Evolutionary conservation across 1,140 invertebrate genomes (phyloP).

Genomic region (Ladona fulva): DNA sequence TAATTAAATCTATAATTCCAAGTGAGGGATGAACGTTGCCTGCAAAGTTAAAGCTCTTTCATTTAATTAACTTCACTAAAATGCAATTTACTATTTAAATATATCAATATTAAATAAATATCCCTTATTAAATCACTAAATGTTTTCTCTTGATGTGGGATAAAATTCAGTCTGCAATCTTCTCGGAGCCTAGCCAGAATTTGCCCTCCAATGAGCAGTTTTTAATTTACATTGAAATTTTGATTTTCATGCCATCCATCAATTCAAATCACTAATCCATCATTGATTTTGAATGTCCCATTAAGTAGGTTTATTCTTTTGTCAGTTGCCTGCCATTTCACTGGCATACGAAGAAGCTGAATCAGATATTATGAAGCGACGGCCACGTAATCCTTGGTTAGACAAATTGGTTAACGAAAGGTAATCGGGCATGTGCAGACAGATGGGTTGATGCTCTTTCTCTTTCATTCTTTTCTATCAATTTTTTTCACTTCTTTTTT

Average conservation of each 20-base stretch:
- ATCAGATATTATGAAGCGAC: slow-evolving; percentile 77
- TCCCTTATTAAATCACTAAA: too few relatives aligned
- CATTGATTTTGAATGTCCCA: not conserved
- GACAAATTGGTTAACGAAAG: slow-evolving; percentile 76
- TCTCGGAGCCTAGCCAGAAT: too few relatives aligned
- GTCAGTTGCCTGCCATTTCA: slow-evolving; percentile 59
- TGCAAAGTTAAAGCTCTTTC: too few relatives aligned
- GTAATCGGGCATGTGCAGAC: slow-evolving; percentile 15
- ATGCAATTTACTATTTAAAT: too few relatives aligned
- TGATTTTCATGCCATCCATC: not conserved
- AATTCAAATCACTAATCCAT: not conserved
- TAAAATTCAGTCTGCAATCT: too few relatives aligned
- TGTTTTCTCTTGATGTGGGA: too few relatives aligned
- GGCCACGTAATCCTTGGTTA: slow-evolving; percentile 62
- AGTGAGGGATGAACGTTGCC: too few relatives aligned
- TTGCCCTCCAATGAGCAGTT: too few relatives aligned
- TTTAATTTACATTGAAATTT: not conserved
- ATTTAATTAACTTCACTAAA: too few relatives aligned
- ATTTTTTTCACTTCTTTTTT: slow-evolving; percentile 16
- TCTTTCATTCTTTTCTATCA: slow-evolving; percentile 24
- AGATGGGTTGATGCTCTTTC: slow-evolving; percentile 18
- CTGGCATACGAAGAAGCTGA: slow-evolving; percentile 78
- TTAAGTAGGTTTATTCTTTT: not conserved
- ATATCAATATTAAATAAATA: too few relatives aligned
- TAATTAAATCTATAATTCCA: too few relatives aligned